Base-by-base conservation (phyloP, 2,888 invertebrate species). In the Agrochola macilenta region DNA sequence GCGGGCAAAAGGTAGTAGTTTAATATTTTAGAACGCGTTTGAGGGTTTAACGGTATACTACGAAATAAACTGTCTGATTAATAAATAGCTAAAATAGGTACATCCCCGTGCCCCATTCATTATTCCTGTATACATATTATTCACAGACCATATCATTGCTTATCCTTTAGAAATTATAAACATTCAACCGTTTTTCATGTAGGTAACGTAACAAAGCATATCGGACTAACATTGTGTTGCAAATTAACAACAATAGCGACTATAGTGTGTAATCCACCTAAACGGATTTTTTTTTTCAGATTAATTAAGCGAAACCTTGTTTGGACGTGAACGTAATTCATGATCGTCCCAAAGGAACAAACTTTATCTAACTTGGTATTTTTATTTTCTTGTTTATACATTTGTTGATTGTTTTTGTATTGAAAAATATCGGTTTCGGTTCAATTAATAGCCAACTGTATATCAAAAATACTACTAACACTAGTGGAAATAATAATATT, bases 241-340 rank as follows among this genome's bases (percentile, higher is more conserved):
- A 63, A 78, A 81, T 75, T 23, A 81, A 58, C n/a, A 64, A 72
- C 46, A 54, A 35, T 30, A 63, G 26, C 20, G 8, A 26, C 9
- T 57, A 5, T 12, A 58, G 70, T 83, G 77, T 86, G 76, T 49
- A 73, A 65, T 63, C 46, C 14, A 35, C 86, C 46, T 83, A 64
- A 76, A 80, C 68, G 83, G 84, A 89, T 91, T 93, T 93, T 46
- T 30, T 39, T 39, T 91, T 93, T 91, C 84, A 92, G 91, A 93
- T 94, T 93, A 94, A 93, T 94, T 92, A 94, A 90, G 90, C 91
- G 91, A 89, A 91, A 88, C 82, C 88, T 79, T 89, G 89, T 92
- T 92, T 90, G 90, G 90, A 90, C 89, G 87, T 87, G 84, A 87
- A 82, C 85, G 88, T 92, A 91, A 93, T 94, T 93, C 93, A 90